Evolutionary conservation across 2,888 invertebrate species (phyloP).

Genomic region (Platerodrilus igneus): DNA sequence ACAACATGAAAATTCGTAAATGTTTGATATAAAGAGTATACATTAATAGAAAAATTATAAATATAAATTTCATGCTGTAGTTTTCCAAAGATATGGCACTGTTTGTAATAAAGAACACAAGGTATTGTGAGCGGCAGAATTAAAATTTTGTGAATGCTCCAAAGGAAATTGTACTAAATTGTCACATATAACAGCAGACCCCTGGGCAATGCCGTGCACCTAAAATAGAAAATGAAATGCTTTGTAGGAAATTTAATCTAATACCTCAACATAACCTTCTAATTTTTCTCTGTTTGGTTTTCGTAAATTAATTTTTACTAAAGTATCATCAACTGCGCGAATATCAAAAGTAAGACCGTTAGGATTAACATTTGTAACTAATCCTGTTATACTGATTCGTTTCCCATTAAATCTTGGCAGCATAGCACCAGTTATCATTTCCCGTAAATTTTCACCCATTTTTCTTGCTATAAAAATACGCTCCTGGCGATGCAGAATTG

Average conservation of each 20-base stretch:
- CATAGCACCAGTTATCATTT: conserved; percentile 42
- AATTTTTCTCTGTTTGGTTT: conserved; percentile 36
- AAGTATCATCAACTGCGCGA: conserved; percentile 38
- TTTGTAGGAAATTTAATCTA: neutral
- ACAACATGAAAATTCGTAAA: too few relatives aligned
- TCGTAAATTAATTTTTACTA: conserved; percentile 38
- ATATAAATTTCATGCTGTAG: conserved; percentile 8
- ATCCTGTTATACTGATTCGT: conserved; percentile 40
- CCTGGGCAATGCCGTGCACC: conserved; percentile 33
- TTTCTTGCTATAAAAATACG: too few relatives aligned
- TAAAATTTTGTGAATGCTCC: conserved; percentile 27
- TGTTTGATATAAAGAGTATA: too few relatives aligned
- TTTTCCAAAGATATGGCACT: conserved; percentile 29
- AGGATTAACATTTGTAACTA: conserved; percentile 35
- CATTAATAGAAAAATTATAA: too few relatives aligned
- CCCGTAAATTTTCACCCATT: conserved; percentile 30
- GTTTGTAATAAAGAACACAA: conserved; percentile 28
- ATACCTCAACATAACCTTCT: conserved; percentile 43
- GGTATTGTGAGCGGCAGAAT: conserved; percentile 28
- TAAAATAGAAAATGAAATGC: conserved; percentile 16
- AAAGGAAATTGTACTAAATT: conserved; percentile 28
- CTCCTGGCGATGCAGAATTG: too few relatives aligned
- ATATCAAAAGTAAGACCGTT: conserved; percentile 40
- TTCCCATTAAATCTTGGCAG: conserved; percentile 38
- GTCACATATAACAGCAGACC: conserved; percentile 28